Percentiles rank a stretch among this genome's conserved stretches.
Conservation (phyloP, 2,888 invertebrate species). For the Cephonodes hylas region DNA sequence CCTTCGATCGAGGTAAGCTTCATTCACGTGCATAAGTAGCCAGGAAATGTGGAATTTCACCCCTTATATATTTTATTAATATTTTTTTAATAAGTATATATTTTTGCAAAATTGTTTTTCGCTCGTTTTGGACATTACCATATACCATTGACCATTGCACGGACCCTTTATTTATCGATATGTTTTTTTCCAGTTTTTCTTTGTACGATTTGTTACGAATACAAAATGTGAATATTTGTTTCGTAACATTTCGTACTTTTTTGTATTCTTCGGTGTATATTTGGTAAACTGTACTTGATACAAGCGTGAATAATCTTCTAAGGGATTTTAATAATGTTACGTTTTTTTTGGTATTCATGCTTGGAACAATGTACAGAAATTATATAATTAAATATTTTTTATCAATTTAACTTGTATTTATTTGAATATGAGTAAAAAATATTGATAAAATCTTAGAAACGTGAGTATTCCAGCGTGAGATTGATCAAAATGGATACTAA, state of each 20-base stretch:
- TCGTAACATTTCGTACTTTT: neutral
- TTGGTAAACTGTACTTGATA: neutral
- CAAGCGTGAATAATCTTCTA: no score
- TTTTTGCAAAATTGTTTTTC: neutral
- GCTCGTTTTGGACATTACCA: conserved; percentile 20
- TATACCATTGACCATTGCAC: conserved; percentile 27
- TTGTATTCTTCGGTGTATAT: neutral
- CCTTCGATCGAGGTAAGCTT: conserved; percentile 73
- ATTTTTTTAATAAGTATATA: neutral
- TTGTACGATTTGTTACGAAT: neutral
- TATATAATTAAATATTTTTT: neutral
- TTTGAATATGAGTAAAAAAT: neutral
- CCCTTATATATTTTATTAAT: conserved; percentile 20
- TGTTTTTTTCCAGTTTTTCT: neutral
- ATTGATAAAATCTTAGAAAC: no score
- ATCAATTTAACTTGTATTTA: neutral
- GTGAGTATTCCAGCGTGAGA: neutral
- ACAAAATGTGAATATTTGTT: no score
- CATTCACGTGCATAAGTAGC: conserved; percentile 47
- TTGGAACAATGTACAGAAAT: neutral
- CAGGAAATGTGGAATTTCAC: conserved; percentile 72
- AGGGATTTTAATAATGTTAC: no score
- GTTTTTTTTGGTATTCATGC: neutral
- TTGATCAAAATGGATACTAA: neutral
- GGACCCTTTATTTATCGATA: conserved; percentile 4